phyloP scores from a whole-genome alignment of 1,140 invertebrate genomes.

The Hylyphantes graminicola region DNA sequence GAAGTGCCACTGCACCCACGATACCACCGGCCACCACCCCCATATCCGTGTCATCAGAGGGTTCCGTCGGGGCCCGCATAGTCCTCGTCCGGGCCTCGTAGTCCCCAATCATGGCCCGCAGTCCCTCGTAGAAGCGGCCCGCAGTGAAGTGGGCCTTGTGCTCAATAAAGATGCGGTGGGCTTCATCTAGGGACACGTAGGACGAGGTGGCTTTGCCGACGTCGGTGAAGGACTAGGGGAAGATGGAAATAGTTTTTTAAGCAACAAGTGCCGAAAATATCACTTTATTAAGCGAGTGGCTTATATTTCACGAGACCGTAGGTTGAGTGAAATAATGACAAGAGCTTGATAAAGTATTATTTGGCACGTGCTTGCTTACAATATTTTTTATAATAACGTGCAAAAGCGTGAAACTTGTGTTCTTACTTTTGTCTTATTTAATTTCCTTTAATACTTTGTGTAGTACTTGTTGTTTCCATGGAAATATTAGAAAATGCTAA shows the following conservation, averaged over 20 bases:
- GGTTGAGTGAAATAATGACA: no score
- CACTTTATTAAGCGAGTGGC: no score
- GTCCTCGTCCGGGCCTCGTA: slow-evolving; percentile 13
- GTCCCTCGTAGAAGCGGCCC: slow-evolving; percentile 39
- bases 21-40: slow-evolving; percentile 29
- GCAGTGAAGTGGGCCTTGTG: slow-evolving; percentile 41
- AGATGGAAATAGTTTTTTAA: background rate
- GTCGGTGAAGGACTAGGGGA: slow-evolving; percentile 45
- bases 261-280: no score
- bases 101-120: slow-evolving; percentile 15
- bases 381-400: no score
- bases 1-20: slow-evolving; percentile 2
- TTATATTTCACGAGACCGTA: no score
- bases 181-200: slow-evolving; percentile 34
- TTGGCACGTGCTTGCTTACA: no score
- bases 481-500: no score
- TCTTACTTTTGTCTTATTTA: no score
- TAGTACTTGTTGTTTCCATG: no score
- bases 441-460: no score
- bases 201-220: slow-evolving; percentile 37
- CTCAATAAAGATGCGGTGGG: slow-evolving; percentile 40
- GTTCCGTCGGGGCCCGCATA: slow-evolving; percentile 1
- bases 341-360: no score
- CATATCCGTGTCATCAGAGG: background rate
- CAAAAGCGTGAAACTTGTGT: no score